phyloP scores from a whole-genome alignment of 2,113 vertebrate genomes.

The Hipposideros armiger region DNA sequence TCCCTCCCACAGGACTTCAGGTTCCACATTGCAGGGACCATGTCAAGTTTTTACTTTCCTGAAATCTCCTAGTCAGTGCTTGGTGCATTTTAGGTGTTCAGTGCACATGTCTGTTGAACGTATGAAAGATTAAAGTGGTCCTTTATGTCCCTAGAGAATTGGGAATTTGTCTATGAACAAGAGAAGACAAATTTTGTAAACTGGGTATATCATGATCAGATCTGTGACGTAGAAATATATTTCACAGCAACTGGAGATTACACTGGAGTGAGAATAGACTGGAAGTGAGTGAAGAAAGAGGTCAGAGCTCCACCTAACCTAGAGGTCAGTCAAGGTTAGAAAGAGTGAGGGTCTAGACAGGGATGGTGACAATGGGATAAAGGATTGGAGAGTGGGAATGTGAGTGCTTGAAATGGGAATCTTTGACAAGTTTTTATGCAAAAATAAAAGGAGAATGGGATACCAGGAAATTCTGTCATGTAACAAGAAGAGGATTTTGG shows the following conservation, averaged over 20 bases:
- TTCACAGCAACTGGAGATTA: neutral
- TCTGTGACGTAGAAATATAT: neutral
- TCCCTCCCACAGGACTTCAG: neutral
- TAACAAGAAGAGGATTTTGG: neutral
- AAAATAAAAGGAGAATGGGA: neutral
- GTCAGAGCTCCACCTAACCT: neutral
- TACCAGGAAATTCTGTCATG: neutral
- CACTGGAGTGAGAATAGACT: neutral
- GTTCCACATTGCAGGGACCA: neutral
- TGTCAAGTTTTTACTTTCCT: neutral
- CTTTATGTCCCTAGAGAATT: neutral
- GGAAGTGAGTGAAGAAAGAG: neutral
- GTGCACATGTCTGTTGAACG: neutral
- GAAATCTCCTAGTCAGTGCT: neutral
- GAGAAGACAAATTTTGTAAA: neutral
- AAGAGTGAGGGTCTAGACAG: neutral
- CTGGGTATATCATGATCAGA: neutral
- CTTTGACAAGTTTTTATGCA: neutral
- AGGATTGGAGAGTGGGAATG: rapidly evolving
- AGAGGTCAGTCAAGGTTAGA: neutral
- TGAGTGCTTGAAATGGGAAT: neutral
- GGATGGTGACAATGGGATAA: neutral
- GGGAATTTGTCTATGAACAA: neutral
- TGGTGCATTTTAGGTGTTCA: neutral
- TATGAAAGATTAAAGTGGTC: neutral